phyloP scores from a whole-genome alignment of 2,888 invertebrate species.

The Euclidia mi region DNA sequence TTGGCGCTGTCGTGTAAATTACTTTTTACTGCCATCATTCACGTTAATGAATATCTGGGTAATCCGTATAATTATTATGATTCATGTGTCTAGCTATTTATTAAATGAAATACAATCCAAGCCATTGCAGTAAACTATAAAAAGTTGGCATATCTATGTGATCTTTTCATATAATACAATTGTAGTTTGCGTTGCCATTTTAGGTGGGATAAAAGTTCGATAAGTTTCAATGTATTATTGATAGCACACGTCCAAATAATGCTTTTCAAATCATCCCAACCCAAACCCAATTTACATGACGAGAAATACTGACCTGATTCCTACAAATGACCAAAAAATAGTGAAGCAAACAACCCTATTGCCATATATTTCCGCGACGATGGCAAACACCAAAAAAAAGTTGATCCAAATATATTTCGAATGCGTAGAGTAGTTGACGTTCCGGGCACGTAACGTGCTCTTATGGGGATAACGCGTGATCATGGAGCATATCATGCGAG shows the following conservation, averaged over 20 bases:
- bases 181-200: background rate
- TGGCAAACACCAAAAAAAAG: conserved; percentile 46
- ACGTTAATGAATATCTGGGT: too few relatives aligned
- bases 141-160: too few relatives aligned
- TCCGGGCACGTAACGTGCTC: conserved; percentile 49
- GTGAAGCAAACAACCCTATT: conserved; percentile 38
- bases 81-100: too few relatives aligned
- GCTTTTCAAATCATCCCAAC: conserved; percentile 17
- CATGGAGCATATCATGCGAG: conserved; percentile 56
- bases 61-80: too few relatives aligned
- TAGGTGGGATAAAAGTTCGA: conserved; percentile 1
- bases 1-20: too few relatives aligned
- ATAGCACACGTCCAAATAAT: conserved; percentile 24
- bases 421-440: conserved; percentile 43
- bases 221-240: conserved; percentile 17
- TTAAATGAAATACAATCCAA: too few relatives aligned
- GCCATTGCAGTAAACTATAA: too few relatives aligned
- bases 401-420: conserved; percentile 38
- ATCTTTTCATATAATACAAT: too few relatives aligned
- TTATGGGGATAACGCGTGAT: conserved; percentile 61
- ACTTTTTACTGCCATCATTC: too few relatives aligned
- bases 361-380: conserved; percentile 28
- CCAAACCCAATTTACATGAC: conserved; percentile 31
- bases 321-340: conserved; percentile 51
- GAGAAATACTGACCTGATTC: conserved; percentile 36